Conservation (phyloP, 2,113 vertebrate species). For the Amia ocellicauda region DNA sequence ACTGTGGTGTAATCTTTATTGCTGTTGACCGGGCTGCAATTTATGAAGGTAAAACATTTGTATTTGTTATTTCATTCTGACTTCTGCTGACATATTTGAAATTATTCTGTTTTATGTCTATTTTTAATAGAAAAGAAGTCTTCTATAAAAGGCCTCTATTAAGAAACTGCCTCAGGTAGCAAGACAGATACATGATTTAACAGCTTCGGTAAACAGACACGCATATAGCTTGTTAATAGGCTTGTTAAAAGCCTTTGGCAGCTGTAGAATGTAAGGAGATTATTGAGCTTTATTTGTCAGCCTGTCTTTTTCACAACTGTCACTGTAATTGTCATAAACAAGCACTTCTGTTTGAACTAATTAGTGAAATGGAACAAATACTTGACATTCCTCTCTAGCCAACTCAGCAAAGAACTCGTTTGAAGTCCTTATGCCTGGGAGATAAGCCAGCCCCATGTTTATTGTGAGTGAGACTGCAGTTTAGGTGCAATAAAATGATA, state of each 20-base stretch:
- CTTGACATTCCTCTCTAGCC: constrained; percentile 20
- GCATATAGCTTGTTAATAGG: constrained; percentile 44
- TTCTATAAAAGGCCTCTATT: constrained; percentile 61
- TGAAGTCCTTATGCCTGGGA: background rate
- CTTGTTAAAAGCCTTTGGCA: constrained; percentile 52
- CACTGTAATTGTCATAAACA: constrained; percentile 49
- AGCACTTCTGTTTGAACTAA: constrained; percentile 37
- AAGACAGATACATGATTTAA: constrained; percentile 48
- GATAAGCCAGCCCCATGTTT: background rate
- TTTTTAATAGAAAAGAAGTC: constrained; percentile 57
- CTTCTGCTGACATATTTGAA: constrained; percentile 61
- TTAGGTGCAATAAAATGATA: background rate
- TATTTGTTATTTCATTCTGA: constrained; percentile 53
- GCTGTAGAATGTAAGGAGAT: constrained; percentile 51
- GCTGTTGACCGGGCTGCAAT: constrained; percentile 28
- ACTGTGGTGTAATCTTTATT: constrained; percentile 4
- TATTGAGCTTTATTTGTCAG: constrained; percentile 48
- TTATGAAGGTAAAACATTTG: constrained; percentile 38
- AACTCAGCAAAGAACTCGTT: background rate
- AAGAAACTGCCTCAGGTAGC: constrained; percentile 55
- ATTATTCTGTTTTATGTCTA: constrained; percentile 59
- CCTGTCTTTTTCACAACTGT: constrained; percentile 49
- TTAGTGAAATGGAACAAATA: constrained; percentile 51
- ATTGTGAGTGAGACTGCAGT: background rate
- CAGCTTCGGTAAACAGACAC: constrained; percentile 48